Conservation (phyloP, 2,113 vertebrate genomes). For the Ciconia stormi region DNA sequence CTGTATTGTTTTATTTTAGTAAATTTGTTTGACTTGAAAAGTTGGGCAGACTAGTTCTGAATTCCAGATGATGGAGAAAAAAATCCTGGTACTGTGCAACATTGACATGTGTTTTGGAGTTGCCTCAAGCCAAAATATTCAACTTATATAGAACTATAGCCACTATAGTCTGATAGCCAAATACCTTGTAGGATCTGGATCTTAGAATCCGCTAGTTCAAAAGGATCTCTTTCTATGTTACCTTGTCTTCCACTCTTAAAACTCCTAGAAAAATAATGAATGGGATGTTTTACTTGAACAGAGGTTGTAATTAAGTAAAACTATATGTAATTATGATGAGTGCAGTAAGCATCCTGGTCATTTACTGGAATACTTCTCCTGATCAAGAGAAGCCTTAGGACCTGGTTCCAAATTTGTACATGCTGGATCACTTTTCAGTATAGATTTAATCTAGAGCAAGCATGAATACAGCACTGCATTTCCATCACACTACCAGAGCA, state of each 20-base stretch:
- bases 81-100: background rate
- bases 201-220: background rate
- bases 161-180: background rate
- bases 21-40: background rate
- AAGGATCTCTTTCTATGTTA: background rate
- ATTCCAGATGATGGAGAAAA: background rate
- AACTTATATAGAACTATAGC: background rate
- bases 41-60: background rate
- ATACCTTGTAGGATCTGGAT: background rate
- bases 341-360: background rate
- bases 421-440: background rate
- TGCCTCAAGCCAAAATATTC: background rate
- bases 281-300: background rate
- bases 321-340: background rate
- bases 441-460: background rate
- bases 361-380: background rate
- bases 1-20: background rate
- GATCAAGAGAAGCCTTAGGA: background rate
- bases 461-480: background rate
- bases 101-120: background rate
- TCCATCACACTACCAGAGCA: background rate
- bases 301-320: background rate
- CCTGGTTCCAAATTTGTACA: background rate
- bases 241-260: background rate
- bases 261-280: background rate